Evolutionary conservation across 1,140 invertebrate genomes (phyloP), one percentile per base, ranked within the genome.

Genomic region (Oscheius sp.): DNA sequence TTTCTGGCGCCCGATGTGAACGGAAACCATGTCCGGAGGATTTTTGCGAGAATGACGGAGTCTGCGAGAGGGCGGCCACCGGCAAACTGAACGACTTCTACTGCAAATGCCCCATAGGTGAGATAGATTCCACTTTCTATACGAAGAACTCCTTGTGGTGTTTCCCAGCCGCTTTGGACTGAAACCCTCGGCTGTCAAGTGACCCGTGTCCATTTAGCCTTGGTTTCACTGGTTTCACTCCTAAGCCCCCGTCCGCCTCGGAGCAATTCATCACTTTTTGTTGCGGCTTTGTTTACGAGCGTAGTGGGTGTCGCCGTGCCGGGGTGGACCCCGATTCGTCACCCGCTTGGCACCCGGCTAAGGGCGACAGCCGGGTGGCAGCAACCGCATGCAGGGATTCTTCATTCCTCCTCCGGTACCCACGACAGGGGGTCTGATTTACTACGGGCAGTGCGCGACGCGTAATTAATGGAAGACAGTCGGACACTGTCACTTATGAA

Each of bases 231-330:
- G 4, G 15, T 7, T 55, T 42, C n/a, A 42, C 38, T 42, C 7
- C 15, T 55, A 55, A 55, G 49, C 49, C 49, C 49, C n/a, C n/a
- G n/a, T n/a, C n/a, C n/a, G n/a, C n/a, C 49, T 23, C 49, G 49
- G 4, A 23, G 4, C 4, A 15, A 55, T 55, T 26, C 49, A 55
- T 55, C 49, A 55, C 23, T 55, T 55, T 55, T 55, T 7, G 7
- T 55, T 55, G 15, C 7, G 23, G 7, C 38, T 42, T 42, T 42
- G 38, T 23, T 55, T 55, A 55, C 49, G 49, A 55, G 49, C 49
- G 49, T 55, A 55, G 49, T 55, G 49, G 49, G 49, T 23, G 23
- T 55, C 49, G 7, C 23, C 49, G 23, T 55, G 49, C 49, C 49
- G 49, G 7, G 49, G 4, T 23, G 49, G 38, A 7, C n/a, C n/a